These are phyloP conservation scores for Tautogolabrus adspersus DNA, from an alignment of 2,113 vertebrate genomes.

Conservation along the genomic window DNA sequence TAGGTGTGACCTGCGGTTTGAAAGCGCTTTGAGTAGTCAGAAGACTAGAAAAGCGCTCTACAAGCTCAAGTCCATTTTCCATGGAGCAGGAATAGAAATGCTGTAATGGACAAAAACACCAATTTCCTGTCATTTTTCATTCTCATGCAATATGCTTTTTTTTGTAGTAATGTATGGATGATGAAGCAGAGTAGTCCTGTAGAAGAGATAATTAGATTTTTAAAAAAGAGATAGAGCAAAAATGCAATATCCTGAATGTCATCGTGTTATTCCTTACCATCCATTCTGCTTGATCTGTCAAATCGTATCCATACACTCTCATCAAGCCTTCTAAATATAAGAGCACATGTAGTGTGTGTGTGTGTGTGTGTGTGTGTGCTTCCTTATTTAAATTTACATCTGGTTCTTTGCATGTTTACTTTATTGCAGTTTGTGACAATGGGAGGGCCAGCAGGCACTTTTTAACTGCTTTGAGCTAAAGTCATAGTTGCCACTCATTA, in stretches of 20 bases:
- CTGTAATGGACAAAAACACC: neutral
- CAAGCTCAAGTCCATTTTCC: too few relatives aligned
- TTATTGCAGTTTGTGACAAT: slow-evolving; percentile 38
- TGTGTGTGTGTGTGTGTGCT: neutral
- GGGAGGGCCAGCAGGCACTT: neutral
- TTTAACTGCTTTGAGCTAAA: slow-evolving; percentile 13
- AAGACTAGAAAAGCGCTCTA: too few relatives aligned
- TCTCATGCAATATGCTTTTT: neutral
- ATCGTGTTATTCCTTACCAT: neutral
- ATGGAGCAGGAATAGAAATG: neutral
- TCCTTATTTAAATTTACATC: slow-evolving; percentile 13
- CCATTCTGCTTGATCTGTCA: neutral
- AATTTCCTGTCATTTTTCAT: neutral
- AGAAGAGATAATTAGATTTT: neutral
- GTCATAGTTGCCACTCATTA: slow-evolving; percentile 58
- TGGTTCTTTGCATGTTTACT: slow-evolving; percentile 36
- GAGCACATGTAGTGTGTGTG: neutral
- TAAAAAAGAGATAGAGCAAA: neutral
- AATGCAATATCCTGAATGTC: neutral
- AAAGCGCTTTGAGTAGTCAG: too few relatives aligned
- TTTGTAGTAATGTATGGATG: neutral
- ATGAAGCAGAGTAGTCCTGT: neutral
- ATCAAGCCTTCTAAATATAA: neutral
- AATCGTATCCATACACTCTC: too few relatives aligned
- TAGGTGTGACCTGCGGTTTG: too few relatives aligned